Evolutionary conservation across 2,113 vertebrate genomes (phyloP).

Genomic region (Hemicordylus capensis): DNA sequence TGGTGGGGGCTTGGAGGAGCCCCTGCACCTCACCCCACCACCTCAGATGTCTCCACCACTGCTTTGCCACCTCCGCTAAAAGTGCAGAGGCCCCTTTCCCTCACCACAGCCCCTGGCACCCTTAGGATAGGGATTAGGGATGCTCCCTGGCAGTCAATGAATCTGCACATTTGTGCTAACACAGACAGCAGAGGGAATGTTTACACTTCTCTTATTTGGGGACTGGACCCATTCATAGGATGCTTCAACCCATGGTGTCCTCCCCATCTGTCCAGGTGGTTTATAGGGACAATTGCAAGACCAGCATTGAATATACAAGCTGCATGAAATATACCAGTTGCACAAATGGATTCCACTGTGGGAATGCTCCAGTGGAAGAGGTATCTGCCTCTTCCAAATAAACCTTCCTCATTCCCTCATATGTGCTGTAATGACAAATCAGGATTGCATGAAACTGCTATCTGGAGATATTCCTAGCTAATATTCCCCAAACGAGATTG

Average conservation of each 20-base stretch:
- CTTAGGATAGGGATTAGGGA: no score
- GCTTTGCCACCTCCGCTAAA: no score
- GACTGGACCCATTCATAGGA: background rate
- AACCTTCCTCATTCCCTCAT: background rate
- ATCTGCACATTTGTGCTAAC: background rate
- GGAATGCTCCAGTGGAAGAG: background rate
- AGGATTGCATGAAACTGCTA: background rate
- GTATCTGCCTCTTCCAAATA: background rate
- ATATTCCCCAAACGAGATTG: rapidly evolving
- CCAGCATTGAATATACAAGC: background rate
- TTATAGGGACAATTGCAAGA: background rate
- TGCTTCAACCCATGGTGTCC: background rate
- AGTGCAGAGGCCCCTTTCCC: no score
- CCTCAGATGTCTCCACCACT: no score
- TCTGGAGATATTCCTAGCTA: no score
- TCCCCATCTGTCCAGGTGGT: background rate
- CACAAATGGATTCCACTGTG: background rate
- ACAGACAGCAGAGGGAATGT: background rate
- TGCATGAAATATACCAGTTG: background rate
- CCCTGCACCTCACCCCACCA: no score
- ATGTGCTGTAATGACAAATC: background rate
- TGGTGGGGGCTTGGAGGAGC: no score
- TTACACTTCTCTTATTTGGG: background rate
- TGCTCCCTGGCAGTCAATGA: background rate
- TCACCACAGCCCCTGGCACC: no score